phyloP scores from a whole-genome alignment of 2,797 vertebrate species.

The Notolabrus celidotus region DNA sequence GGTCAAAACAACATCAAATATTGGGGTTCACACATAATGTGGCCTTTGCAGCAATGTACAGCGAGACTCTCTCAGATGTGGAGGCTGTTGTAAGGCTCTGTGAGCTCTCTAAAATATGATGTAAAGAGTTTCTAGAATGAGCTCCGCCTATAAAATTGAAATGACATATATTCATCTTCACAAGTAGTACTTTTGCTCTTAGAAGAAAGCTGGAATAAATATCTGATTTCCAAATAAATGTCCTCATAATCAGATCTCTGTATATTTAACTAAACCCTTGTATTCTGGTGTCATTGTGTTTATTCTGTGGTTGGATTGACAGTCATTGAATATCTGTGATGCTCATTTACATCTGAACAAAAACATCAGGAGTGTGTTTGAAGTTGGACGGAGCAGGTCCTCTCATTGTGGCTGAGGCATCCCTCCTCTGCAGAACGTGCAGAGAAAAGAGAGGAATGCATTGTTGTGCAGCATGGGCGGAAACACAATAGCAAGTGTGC shows the following conservation, averaged over 20 bases:
- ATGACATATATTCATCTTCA: too few species aligned
- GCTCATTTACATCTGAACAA: slow-evolving; percentile 15
- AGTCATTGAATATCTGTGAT: slow-evolving; percentile 1
- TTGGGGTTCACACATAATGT: slow-evolving; percentile 4
- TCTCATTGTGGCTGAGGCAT: not conserved
- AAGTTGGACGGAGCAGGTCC: slow-evolving; percentile 1
- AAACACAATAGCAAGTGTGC: slow-evolving; percentile 22
- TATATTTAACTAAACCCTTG: not conserved
- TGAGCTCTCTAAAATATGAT: too few species aligned
- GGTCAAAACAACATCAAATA: slow-evolving; percentile 7
- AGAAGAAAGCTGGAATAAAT: too few species aligned
- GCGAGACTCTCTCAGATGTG: slow-evolving; percentile 5
- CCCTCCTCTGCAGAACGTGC: not conserved
- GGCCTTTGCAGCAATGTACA: slow-evolving; percentile 4
- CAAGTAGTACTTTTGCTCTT: too few species aligned
- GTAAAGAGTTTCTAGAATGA: too few species aligned
- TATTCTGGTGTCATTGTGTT: not conserved
- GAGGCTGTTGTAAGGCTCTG: too few species aligned
- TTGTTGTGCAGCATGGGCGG: slow-evolving; percentile 24
- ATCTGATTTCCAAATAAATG: too few species aligned
- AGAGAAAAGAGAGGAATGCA: slow-evolving; percentile 23
- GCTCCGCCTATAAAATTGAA: too few species aligned
- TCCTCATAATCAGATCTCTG: not conserved
- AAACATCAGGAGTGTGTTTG: not conserved
- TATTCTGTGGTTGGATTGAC: not conserved